phyloP scores from a whole-genome alignment of 53 echinoderm and acorn worm genomes.

The Holothuria scabra region DNA sequence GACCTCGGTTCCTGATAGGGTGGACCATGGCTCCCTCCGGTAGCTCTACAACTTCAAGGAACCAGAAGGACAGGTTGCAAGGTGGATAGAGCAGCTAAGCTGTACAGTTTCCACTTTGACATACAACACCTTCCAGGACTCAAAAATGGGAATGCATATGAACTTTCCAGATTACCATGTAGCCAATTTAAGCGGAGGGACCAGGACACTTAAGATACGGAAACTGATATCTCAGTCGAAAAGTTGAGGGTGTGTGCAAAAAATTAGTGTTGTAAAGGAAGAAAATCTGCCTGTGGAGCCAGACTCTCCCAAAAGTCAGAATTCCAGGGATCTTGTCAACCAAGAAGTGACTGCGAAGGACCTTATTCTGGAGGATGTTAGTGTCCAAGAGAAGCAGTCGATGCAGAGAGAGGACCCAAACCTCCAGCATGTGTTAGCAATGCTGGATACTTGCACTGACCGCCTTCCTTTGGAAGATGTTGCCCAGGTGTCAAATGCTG shows the following conservation, averaged over 20 bases:
- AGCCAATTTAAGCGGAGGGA: neutral
- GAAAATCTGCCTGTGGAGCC: neutral
- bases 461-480: conserved; percentile 43
- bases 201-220: neutral
- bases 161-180: neutral
- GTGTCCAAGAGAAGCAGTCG: no score
- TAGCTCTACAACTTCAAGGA: conserved; percentile 63
- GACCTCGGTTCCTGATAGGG: conserved; percentile 14
- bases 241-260: no score
- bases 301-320: neutral
- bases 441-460: conserved; percentile 1
- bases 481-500: conserved; percentile 43
- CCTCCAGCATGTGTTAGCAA: conserved; percentile 28
- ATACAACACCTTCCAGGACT: conserved; percentile 5
- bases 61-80: conserved; percentile 27
- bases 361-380: neutral
- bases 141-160: neutral
- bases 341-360: neutral
- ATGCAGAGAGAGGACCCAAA: conserved; percentile 26
- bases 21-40: conserved; percentile 65
- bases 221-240: neutral
- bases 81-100: neutral
- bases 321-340: neutral
- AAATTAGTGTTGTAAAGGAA: neutral
- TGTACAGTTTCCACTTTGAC: neutral